These are phyloP conservation scores for Volucella zonaria DNA, from an alignment of 2,888 invertebrate species.

Conservation along the genomic window DNA sequence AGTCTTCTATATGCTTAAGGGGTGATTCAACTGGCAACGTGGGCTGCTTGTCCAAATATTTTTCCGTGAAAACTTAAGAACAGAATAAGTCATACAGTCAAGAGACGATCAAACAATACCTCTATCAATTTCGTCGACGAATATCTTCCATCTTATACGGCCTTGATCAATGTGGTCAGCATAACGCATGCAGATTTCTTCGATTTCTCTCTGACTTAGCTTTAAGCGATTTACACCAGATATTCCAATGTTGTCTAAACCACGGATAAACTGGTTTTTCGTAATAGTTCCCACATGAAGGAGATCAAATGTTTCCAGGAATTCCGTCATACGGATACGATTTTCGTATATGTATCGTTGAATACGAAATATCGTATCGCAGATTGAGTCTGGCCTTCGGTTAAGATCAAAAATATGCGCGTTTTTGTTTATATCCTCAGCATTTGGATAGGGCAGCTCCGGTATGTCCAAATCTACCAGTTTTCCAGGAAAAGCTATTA, in stretches of 20 bases:
- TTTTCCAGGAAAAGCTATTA: conserved; percentile 86
- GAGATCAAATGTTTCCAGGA: conserved; percentile 89
- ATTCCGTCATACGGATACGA: conserved; percentile 87
- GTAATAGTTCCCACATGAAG: conserved; percentile 88
- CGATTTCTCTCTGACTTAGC: conserved; percentile 86
- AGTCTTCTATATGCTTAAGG: conserved; percentile 83
- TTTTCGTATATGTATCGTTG: conserved; percentile 87
- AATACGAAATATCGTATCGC: conserved; percentile 82
- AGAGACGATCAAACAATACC: conserved; percentile 82
- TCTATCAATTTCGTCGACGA: conserved; percentile 90
- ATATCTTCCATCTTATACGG: conserved; percentile 89
- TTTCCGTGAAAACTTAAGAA: conserved; percentile 85
- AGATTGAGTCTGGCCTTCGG: conserved; percentile 76
- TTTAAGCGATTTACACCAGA: conserved; percentile 84
- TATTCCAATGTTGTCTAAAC: conserved; percentile 87
- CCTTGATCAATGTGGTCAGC: conserved; percentile 88
- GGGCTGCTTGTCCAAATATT: conserved; percentile 88
- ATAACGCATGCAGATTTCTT: conserved; percentile 87
- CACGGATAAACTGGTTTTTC: conserved; percentile 88
- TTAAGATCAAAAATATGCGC: conserved; percentile 57
- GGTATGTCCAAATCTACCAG: conserved; percentile 88
- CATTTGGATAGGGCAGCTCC: conserved; percentile 83
- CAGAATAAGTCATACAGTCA: neutral
- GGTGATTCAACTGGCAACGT: conserved; percentile 84
- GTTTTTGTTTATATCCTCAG: conserved; percentile 72